Evolutionary conservation across 2,797 vertebrate species (phyloP), one percentile per base, ranked within the genome.

Genomic region (Pseudochaenichthys georgianus): DNA sequence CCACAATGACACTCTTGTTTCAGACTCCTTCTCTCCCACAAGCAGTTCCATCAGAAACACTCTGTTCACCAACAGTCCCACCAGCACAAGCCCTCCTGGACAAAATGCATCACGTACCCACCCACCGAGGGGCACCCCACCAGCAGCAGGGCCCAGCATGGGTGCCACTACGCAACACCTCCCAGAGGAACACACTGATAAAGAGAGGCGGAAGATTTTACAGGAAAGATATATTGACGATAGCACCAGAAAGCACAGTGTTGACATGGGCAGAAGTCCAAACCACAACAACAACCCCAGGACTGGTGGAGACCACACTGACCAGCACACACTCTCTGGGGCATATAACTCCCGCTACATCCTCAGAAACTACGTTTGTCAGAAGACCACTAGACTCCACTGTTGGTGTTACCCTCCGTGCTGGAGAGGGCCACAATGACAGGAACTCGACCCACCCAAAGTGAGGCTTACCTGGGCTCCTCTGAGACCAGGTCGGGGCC

Each of bases 61-160:
- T 78, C 59, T 82, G 82, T 90, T 89, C 87, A 81, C 81, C 73
- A 75, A 83, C 80, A 91, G 73, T 83, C 80, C 81, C 69, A 80
- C 69, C 45, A 87, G 78, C 75, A 80, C 82, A 66, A 79, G 78
- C 15, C 43, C 79, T 80, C 80, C 64, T 16, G 72, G 82, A 75
- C 85, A 80, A 78, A 87, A 80, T 46, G 65, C 78, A 64, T 84
- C 86, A 80, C 82, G 81, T 75, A 64, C 70, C 63, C 78, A 61
- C 73, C 78, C 87, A 80, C 75, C 62, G 47, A 9, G 31, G 75
- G 73, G 70, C 73, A 79, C 75, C 4, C 16, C 70, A 45, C 41
- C 5, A 54, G 77, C 63, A 23, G 73, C 34, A 9, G 61, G 65
- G 23, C 50, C 73, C 81, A 83, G 68, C 73, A 61, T 9, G 76